A percentile compares a stretch with the other conserved stretches of the same genome.
phyloP scores from a whole-genome alignment of 2,797 vertebrate species.

The Macropus fuliginosus region DNA sequence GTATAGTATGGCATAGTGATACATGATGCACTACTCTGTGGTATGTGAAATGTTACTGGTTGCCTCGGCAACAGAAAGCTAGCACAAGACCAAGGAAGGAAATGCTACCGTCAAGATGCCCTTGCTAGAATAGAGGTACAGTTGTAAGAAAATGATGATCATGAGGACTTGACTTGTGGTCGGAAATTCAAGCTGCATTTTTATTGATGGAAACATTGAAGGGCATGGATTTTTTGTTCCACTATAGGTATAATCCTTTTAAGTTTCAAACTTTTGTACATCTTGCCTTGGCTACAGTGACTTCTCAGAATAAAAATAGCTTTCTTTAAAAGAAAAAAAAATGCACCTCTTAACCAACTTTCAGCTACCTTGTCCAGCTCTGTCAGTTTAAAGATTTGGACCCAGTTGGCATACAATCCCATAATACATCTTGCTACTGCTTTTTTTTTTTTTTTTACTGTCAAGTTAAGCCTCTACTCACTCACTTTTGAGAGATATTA shows the following conservation, averaged over 20 bases:
- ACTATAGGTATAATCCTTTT: neutral
- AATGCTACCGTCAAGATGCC: slow-evolving; percentile 63
- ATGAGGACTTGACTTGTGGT: slow-evolving; percentile 42
- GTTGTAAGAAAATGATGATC: slow-evolving; percentile 39
- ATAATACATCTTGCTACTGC: rapidly evolving
- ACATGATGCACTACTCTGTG: slow-evolving; percentile 74
- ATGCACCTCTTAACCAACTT: neutral
- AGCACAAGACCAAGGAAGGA: slow-evolving; percentile 73
- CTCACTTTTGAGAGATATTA: slow-evolving; percentile 31
- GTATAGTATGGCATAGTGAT: slow-evolving; percentile 62
- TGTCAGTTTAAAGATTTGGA: neutral
- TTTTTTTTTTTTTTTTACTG: slow-evolving; percentile 35
- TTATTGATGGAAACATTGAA: neutral
- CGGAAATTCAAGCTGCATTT: slow-evolving; percentile 10
- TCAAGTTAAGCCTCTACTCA: neutral
- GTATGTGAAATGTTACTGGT: slow-evolving; percentile 83
- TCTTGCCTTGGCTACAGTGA: neutral
- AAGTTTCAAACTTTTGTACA: neutral
- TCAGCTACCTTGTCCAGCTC: neutral
- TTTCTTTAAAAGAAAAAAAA: neutral
- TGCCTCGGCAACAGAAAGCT: slow-evolving; percentile 85
- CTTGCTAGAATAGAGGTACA: slow-evolving; percentile 71
- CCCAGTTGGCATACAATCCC: neutral
- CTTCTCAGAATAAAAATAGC: neutral
- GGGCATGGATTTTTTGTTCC: neutral